Conservation (phyloP, 2,888 invertebrate genomes). For the Xestia ashworthii region DNA sequence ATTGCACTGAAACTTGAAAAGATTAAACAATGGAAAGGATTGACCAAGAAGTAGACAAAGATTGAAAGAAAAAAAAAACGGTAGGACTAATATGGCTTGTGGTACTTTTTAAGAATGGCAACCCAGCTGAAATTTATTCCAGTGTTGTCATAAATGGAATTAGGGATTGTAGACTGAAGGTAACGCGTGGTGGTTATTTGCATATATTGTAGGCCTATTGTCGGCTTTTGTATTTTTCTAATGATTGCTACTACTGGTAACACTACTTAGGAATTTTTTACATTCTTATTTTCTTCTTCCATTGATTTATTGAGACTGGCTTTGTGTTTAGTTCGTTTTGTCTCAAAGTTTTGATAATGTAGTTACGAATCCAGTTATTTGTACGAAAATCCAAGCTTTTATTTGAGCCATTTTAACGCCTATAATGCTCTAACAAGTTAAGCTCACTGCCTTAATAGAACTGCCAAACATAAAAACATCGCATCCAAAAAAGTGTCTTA, state of each 20-base stretch:
- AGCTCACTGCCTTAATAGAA: background rate
- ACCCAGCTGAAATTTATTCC: conserved; percentile 37
- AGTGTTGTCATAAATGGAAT: conserved; percentile 47
- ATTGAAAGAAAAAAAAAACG: background rate
- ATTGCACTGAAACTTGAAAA: background rate
- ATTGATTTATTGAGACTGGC: conserved; percentile 39
- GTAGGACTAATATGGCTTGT: background rate
- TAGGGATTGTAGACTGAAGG: conserved; percentile 65
- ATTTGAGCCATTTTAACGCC: background rate
- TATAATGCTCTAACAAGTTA: background rate
- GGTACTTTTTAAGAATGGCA: background rate
- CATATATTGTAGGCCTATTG: conserved; percentile 65
- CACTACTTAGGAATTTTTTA: conserved; percentile 44
- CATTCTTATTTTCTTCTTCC: conserved; percentile 52
- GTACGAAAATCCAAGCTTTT: conserved; percentile 33
- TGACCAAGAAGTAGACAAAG: conserved; percentile 3
- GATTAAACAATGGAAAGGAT: background rate
- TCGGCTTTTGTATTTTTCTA: conserved; percentile 70
- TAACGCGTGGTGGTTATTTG: conserved; percentile 58
- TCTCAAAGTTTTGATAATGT: conserved; percentile 46
- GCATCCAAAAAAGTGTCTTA: background rate
- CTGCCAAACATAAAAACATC: background rate
- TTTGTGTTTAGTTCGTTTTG: conserved; percentile 47
- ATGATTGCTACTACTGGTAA: conserved; percentile 46
- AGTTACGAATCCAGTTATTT: conserved; percentile 41